Evolutionary conservation across 2,113 vertebrate genomes (phyloP).

Genomic region (Bagarius yarrelli): DNA sequence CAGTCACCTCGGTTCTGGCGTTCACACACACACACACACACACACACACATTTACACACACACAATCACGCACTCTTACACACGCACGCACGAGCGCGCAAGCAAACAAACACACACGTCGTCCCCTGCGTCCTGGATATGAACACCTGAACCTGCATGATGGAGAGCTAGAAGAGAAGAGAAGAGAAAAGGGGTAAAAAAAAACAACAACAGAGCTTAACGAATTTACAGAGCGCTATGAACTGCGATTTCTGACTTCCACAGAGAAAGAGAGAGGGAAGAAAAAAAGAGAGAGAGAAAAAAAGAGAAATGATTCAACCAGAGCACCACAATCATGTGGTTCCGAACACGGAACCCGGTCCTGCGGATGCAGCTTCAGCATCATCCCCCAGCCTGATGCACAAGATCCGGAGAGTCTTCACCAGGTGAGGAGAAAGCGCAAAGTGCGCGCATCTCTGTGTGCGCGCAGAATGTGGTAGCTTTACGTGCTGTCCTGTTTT

Average conservation of each 20-base stretch:
- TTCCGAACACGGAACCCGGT: conserved; percentile 82
- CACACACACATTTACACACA: not conserved
- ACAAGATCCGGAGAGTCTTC: conserved; percentile 81
- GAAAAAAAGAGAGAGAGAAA: no score
- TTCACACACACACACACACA: conserved; percentile 3
- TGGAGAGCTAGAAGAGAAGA: conserved; percentile 49
- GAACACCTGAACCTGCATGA: conserved; percentile 42
- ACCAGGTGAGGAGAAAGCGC: conserved; percentile 75
- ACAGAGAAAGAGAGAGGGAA: not conserved
- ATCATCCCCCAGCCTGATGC: conserved; percentile 70
- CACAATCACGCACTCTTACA: not conserved
- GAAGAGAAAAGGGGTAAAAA: not conserved
- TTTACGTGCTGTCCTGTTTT: not conserved
- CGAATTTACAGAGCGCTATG: conserved; percentile 67
- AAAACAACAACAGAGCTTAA: not conserved
- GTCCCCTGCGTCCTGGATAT: conserved; percentile 29
- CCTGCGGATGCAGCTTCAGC: conserved; percentile 70
- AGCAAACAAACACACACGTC: not conserved
- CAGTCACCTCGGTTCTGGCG: not conserved
- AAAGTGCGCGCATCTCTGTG: not conserved
- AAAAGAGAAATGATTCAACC: conserved; percentile 64
- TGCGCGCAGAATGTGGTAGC: not conserved
- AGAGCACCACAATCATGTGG: conserved; percentile 79
- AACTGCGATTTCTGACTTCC: conserved; percentile 68
- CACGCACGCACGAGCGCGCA: not conserved